Percentiles rank a stretch among this genome's conserved stretches.
These are phyloP conservation scores for Craniophora ligustri DNA, from an alignment of 2,888 invertebrate species.

Conservation along the genomic window DNA sequence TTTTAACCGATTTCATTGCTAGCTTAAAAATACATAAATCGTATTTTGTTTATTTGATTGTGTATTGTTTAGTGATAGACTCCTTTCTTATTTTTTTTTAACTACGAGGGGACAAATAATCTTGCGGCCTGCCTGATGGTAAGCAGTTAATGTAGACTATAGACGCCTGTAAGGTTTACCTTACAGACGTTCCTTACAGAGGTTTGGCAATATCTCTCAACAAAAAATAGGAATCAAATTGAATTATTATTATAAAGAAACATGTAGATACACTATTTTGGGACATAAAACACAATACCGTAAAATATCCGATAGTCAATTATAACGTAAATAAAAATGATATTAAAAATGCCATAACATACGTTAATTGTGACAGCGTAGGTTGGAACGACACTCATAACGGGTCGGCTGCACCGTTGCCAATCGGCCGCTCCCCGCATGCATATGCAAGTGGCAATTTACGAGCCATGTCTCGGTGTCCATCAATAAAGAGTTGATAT, in stretches of 20 bases:
- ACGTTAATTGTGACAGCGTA: slow-evolving; percentile 37
- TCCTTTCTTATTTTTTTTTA: too few species aligned
- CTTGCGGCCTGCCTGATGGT: too few species aligned
- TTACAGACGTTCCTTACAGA: too few species aligned
- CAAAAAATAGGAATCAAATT: too few species aligned
- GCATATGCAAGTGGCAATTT: slow-evolving; percentile 58
- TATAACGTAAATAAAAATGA: slow-evolving; percentile 25
- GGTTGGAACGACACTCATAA: slow-evolving; percentile 44
- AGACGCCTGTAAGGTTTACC: too few species aligned
- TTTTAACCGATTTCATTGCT: background rate
- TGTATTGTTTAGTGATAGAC: background rate
- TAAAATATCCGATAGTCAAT: slow-evolving; percentile 29
- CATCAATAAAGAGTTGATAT: slow-evolving; percentile 55
- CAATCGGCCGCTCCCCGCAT: slow-evolving; percentile 44
- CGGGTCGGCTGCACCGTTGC: slow-evolving; percentile 45
- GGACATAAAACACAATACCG: slow-evolving; percentile 18
- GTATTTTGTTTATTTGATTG: slow-evolving; percentile 2
- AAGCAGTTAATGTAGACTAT: too few species aligned
- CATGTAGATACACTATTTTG: slow-evolving; percentile 15
- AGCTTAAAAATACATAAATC: background rate
- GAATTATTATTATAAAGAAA: background rate
- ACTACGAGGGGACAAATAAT: too few species aligned
- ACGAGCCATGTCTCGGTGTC: slow-evolving; percentile 49
- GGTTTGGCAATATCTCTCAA: too few species aligned
- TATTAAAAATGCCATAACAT: slow-evolving; percentile 32